Evolutionary conservation across 2,113 vertebrate species (phyloP), one percentile per base, ranked within the genome.

Genomic region (Phaethon lepturus): DNA sequence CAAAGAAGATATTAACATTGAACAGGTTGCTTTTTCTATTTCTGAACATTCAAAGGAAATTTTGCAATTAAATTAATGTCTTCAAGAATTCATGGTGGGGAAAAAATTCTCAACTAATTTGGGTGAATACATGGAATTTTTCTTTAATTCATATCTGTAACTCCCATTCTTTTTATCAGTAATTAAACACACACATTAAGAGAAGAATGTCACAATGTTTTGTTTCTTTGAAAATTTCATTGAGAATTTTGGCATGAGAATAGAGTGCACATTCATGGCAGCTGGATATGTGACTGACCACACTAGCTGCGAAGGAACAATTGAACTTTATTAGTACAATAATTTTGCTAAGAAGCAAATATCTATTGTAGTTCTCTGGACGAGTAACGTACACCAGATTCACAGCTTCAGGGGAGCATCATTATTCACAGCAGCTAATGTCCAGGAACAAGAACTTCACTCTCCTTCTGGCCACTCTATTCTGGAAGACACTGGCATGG

Each of bases 181-280:
- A 97, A 97, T 98, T 98, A 97, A 97, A 97, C 93, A 96, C 96
- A 96, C 15, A 9, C 82, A 94, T 93, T 92, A 96, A 95, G 95
- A 90, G 91, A 80, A 86, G 8, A 97, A 96, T 97, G 93, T 96
- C 88, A 96, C 68, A 93, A 62, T 88, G 89, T 97, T 98, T 97
- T 94, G 68, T 97, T 98, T 97, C 78, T 95, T 96, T 96, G 90
- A 95, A 74, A 96, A 90, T 97, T 98, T 96, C 74, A 94, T 95
- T 96, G 90, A 94, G 75, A 96, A 86, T 93, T 97, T 97, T 98
- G 97, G 97, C 98, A 95, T 79, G 72, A 97, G 97, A 98, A 98
- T 55, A 97, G 78, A 97, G 92, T 84, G 47, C 86, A 59, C 24
- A 78, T 98, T 96, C 92, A 94, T 95, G 88, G 49, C 76, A 94